These are phyloP conservation scores for Gasteruption jaculator DNA, from an alignment of 2,888 invertebrate genomes.

Conservation along the genomic window DNA sequence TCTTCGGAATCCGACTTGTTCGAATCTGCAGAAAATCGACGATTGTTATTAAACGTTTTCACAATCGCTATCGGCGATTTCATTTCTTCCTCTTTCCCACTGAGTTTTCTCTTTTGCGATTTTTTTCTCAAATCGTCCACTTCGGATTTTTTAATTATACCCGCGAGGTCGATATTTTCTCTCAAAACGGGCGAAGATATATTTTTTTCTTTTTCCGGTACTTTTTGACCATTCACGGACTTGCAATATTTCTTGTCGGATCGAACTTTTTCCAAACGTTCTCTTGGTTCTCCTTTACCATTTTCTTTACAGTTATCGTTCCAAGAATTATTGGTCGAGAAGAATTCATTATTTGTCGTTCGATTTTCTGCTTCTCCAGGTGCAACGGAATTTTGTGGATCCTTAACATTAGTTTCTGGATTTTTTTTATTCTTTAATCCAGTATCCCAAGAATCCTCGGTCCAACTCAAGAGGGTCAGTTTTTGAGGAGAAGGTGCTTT, in stretches of 20 bases:
- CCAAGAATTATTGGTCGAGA: conserved; percentile 39
- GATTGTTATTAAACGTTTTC: conserved; percentile 22
- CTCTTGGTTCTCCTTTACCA: conserved; percentile 4
- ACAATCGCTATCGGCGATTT: conserved; percentile 30
- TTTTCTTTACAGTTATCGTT: conserved; percentile 19
- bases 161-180: too few relatives aligned
- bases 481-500: too few relatives aligned
- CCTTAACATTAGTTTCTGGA: not conserved
- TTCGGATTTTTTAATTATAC: too few relatives aligned
- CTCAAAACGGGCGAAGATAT: too few relatives aligned
- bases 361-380: conserved; percentile 11
- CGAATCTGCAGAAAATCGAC: conserved; percentile 31
- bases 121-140: conserved; percentile 15
- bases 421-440: too few relatives aligned
- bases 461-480: too few relatives aligned
- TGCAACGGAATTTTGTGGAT: conserved; percentile 4
- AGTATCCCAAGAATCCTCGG: too few relatives aligned
- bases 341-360: conserved; percentile 20
- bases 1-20: conserved; percentile 43
- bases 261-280: conserved; percentile 10
- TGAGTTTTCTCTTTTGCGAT: conserved; percentile 14
- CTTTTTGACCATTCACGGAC: too few relatives aligned
- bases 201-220: conserved; percentile 17
- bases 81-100: conserved; percentile 15
- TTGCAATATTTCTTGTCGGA: too few relatives aligned